Conservation (phyloP, 2,888 invertebrate species). For the Sinodicranocentrus sp. region DNA sequence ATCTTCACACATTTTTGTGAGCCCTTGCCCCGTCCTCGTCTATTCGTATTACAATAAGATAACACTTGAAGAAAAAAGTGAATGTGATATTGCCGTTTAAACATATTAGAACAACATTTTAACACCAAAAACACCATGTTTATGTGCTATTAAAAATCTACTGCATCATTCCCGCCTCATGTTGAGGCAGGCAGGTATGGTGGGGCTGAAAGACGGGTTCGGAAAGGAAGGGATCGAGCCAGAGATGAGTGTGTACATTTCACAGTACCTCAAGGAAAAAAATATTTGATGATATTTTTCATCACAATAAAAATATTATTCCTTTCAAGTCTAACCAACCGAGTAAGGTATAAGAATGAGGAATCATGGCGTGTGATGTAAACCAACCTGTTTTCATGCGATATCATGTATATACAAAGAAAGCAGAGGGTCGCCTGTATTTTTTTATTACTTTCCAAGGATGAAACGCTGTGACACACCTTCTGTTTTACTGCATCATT, state of each 20-base stretch:
- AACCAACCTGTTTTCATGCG: slow-evolving; percentile 26
- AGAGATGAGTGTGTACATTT: too few relatives aligned
- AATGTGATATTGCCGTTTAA: slow-evolving; percentile 4
- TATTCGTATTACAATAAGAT: not conserved
- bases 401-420: slow-evolving; percentile 1
- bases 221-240: too few relatives aligned
- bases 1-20: slow-evolving; percentile 6
- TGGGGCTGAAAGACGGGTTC: not conserved
- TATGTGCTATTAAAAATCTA: slow-evolving; percentile 54
- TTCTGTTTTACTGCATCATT: slow-evolving; percentile 8
- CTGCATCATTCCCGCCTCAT: slow-evolving; percentile 12
- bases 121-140: slow-evolving; percentile 58
- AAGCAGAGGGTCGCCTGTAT: not conserved
- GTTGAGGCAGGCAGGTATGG: slow-evolving; percentile 17
- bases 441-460: slow-evolving; percentile 11
- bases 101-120: slow-evolving; percentile 46
- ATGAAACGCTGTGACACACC: slow-evolving; percentile 2
- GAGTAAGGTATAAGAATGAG: not conserved
- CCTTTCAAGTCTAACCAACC: not conserved
- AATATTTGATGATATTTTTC: slow-evolving; percentile 15
- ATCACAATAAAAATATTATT: slow-evolving; percentile 12
- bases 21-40: slow-evolving; percentile 4
- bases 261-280: not conserved
- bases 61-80: slow-evolving; percentile 2
- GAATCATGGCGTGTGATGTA: not conserved